Conservation (phyloP, 2,113 vertebrate genomes). For the Pseudonaja textilis region DNA sequence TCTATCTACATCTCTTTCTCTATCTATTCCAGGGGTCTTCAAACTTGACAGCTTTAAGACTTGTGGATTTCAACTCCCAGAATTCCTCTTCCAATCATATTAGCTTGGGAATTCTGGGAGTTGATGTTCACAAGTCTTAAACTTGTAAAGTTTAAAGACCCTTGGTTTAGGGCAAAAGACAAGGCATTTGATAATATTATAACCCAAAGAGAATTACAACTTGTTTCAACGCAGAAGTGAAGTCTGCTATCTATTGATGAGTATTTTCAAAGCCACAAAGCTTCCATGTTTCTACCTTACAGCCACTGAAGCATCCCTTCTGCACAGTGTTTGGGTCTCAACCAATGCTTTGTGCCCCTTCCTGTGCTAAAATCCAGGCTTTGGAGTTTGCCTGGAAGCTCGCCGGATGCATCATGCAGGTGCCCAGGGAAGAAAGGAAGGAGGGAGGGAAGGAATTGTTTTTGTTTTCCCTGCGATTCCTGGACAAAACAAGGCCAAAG, state of each 20-base stretch:
- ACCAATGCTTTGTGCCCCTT: not conserved
- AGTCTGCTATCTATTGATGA: not conserved
- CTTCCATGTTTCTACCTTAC: not conserved
- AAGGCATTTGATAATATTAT: not conserved
- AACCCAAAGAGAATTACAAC: not conserved
- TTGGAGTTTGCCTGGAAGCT: not conserved
- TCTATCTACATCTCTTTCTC: too few species aligned
- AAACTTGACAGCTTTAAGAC: too few species aligned
- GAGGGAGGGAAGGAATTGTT: not conserved
- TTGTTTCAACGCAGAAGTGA: not conserved
- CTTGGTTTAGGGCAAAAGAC: not conserved
- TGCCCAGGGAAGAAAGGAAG: not conserved
- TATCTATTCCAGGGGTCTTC: too few species aligned
- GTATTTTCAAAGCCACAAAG: not conserved
- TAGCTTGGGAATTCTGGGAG: too few species aligned
- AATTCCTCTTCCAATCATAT: too few species aligned
- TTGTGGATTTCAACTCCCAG: too few species aligned
- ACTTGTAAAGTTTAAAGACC: too few species aligned
- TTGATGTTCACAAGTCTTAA: too few species aligned
- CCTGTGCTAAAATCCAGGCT: not conserved
- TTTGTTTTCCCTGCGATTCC: not conserved
- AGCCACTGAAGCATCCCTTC: not conserved
- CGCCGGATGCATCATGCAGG: not conserved
- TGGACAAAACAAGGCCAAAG: not conserved
- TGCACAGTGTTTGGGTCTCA: not conserved